A percentile compares a stretch with the other conserved stretches of the same genome.
These are phyloP conservation scores for Ophioderma brevispina DNA, from an alignment of 35 echinoderm and acorn worm genomes.

Conservation along the genomic window DNA sequence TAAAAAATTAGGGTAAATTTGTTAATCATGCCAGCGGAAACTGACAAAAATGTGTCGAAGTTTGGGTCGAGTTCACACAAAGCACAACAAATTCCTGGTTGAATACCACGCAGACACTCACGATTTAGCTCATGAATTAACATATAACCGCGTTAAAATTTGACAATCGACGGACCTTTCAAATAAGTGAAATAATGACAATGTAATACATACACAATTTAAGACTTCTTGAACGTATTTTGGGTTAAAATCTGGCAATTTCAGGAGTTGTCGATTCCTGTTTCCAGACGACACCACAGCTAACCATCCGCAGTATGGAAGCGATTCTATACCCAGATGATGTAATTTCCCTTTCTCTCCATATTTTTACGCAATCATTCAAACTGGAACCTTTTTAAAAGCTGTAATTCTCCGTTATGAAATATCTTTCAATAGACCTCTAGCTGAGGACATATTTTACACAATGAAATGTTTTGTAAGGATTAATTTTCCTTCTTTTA, in stretches of 20 bases:
- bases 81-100: not conserved
- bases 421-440: not conserved
- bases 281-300: not conserved
- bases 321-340: not conserved
- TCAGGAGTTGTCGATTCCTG: not conserved
- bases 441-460: not conserved
- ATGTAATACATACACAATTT: not conserved
- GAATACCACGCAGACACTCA: not conserved
- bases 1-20: no score
- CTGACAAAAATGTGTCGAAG: no score
- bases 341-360: not conserved
- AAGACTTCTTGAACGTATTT: not conserved
- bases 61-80: not conserved
- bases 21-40: no score
- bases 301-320: not conserved
- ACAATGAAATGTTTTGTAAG: not conserved
- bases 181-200: not conserved
- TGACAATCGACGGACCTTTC: not conserved
- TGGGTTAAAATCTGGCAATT: not conserved
- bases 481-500: not conserved
- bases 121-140: not conserved
- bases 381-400: not conserved
- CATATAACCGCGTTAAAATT: not conserved
- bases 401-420: not conserved
- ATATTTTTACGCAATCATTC: not conserved